A percentile compares a stretch with the other conserved stretches of the same genome.
Evolutionary conservation across 2,797 vertebrate genomes (phyloP).

Genomic region (Labroides dimidiatus): DNA sequence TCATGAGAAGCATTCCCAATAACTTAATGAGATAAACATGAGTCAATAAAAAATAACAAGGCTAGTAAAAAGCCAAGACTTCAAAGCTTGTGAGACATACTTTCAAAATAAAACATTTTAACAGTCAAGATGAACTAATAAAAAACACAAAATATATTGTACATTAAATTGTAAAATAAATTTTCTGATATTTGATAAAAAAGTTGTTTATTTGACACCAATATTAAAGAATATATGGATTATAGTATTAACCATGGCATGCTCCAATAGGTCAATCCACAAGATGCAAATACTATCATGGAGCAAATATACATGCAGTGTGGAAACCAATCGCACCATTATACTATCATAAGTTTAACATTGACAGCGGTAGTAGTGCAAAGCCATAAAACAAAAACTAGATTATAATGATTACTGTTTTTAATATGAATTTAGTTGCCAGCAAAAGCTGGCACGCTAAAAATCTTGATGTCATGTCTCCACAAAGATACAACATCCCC

Average conservation of each 20-base stretch:
- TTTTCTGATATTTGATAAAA: slow-evolving; percentile 21
- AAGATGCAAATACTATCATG: slow-evolving; percentile 10
- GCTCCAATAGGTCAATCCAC: background rate
- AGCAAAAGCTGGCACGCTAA: slow-evolving; percentile 9
- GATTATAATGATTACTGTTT: slow-evolving; percentile 1
- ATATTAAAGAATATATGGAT: slow-evolving; percentile 10
- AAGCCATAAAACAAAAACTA: slow-evolving; percentile 20
- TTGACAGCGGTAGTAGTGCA: slow-evolving; percentile 21
- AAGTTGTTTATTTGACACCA: slow-evolving; percentile 41
- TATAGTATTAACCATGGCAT: slow-evolving; percentile 1
- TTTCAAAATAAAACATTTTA: background rate
- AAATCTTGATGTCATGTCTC: background rate
- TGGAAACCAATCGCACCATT: slow-evolving; percentile 11
- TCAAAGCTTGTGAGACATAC: slow-evolving; percentile 8
- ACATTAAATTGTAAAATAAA: slow-evolving; percentile 35
- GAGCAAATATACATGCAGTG: slow-evolving; percentile 21
- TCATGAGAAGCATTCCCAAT: slow-evolving; percentile 1
- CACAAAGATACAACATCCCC: no score
- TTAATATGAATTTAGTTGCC: background rate
- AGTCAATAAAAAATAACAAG: slow-evolving; percentile 1
- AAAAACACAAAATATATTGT: slow-evolving; percentile 10
- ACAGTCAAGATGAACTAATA: slow-evolving; percentile 2
- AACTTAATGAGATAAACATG: slow-evolving; percentile 6
- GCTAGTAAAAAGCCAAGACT: background rate
- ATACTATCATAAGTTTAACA: slow-evolving; percentile 20